These are phyloP conservation scores for Phodopus roborovskii DNA, from an alignment of 2,113 vertebrate genomes.

Conservation along the genomic window DNA sequence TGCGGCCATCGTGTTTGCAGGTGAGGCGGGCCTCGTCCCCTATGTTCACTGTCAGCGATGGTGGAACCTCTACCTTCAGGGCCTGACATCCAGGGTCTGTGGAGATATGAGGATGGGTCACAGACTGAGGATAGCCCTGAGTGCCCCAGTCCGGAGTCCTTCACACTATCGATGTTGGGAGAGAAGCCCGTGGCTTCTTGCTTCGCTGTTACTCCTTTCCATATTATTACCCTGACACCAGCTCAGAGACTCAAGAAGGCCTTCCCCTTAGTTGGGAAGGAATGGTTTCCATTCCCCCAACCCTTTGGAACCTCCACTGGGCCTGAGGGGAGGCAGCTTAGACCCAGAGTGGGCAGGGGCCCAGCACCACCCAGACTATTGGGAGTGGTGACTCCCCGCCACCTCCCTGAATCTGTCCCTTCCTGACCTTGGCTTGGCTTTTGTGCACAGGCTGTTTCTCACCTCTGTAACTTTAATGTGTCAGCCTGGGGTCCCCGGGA, in stretches of 20 bases:
- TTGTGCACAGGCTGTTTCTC: background rate
- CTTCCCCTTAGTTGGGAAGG: background rate
- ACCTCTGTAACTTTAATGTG: background rate
- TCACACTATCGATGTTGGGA: too few relatives aligned
- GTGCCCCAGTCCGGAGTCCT: background rate
- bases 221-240: background rate
- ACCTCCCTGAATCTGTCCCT: background rate
- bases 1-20: slow-evolving; percentile 23
- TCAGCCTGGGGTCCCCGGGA: background rate
- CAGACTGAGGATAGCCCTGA: background rate
- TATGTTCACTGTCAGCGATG: background rate
- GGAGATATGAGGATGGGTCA: background rate
- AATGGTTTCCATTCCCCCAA: background rate
- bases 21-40: slow-evolving; percentile 24
- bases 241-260: background rate
- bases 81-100: background rate
- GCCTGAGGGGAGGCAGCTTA: background rate
- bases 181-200: background rate
- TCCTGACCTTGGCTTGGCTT: background rate
- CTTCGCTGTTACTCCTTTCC: background rate
- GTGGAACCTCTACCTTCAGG: slow-evolving; percentile 13
- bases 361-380: background rate
- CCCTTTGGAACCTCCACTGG: background rate
- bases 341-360: background rate
- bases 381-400: too few relatives aligned